Percentiles rank a stretch among this genome's conserved stretches.
These are phyloP conservation scores for Agonopterix alstromeriana DNA, from an alignment of 2,888 invertebrate species.

Conservation along the genomic window DNA sequence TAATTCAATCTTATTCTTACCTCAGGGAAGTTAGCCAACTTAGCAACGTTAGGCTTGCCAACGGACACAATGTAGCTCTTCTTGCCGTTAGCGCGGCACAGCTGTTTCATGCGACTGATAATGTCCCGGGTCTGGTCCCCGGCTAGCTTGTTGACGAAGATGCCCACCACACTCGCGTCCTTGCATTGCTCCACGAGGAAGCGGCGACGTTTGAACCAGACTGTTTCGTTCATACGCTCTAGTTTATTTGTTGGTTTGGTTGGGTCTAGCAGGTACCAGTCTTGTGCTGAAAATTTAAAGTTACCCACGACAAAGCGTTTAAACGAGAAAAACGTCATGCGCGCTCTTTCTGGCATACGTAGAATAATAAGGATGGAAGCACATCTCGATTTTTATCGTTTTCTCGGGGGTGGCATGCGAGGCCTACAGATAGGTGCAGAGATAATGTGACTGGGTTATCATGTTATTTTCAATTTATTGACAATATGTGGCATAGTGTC, in stretches of 20 bases:
- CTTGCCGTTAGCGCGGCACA: conserved; percentile 86
- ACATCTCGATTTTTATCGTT: too few species aligned
- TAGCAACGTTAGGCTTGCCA: conserved; percentile 95
- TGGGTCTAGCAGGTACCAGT: conserved; percentile 77
- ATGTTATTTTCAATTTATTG: too few species aligned
- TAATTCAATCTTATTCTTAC: conserved; percentile 65
- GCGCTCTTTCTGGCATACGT: too few species aligned
- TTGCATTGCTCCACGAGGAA: conserved; percentile 93
- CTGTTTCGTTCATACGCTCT: conserved; percentile 51
- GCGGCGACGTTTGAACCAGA: conserved; percentile 85
- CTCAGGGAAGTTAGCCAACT: conserved; percentile 96
- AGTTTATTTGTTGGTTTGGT: conserved; percentile 45
- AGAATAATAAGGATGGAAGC: too few species aligned
- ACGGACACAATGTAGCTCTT: conserved; percentile 94
- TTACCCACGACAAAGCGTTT: too few species aligned
- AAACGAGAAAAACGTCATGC: too few species aligned
- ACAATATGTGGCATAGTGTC: too few species aligned
- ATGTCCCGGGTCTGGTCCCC: conserved; percentile 86
- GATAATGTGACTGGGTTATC: too few species aligned
- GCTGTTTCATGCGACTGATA: conserved; percentile 82
- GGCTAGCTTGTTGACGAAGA: conserved; percentile 93
- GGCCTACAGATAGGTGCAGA: too few species aligned
- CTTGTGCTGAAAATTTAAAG: conserved; percentile 44
- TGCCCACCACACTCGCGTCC: conserved; percentile 91
- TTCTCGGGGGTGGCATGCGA: too few species aligned